Evolutionary conservation across 2,113 vertebrate species (phyloP), one percentile per base, ranked within the genome.

Genomic region (Nothobranchius furzeri): DNA sequence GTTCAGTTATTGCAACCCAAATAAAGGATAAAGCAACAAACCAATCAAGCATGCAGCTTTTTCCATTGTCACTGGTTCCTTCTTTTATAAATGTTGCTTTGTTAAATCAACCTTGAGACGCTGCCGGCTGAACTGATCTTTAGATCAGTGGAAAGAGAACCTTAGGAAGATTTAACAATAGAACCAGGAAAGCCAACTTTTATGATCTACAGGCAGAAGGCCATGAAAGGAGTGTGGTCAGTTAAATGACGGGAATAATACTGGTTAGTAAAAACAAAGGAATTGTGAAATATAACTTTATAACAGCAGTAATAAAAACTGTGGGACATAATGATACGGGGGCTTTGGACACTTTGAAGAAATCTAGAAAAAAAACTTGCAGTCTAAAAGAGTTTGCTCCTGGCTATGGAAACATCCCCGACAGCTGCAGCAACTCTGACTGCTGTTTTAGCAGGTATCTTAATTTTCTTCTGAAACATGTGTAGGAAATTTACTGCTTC

Each of bases 401-500:
- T 72, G 84, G 79, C 85, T 70, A 64, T 83, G 83, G 80, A 88
- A 86, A 88, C 67, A 81, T 83, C 75, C 76, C 64, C n/a, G 80
- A 61, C 68, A 58, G 68, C 82, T 85, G 78, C 86, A 76, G 68
- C 55, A 43, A 14, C 65, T 81, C 68, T 49, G 70, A 82, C 78
- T 72, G 75, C 83, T 20, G 35, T 77, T 85, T 83, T 75, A 85
- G 82, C 64, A 52, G 11, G 81, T 76, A 83, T 89, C 88, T 87
- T 89, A 80, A 88, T 88, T 91, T 81, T 76, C 82, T 86, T 82
- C 70, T 81, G 65, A 65, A 90, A 86, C 87, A 90, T 81, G 85
- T 89, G 90, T 80, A 82, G 86, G 68, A 89, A 90, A 92, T 90
- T 86, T 91, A 90, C 84, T 83, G 89, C 88, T 83, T 86, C 78